These are phyloP conservation scores for Formica aserva DNA, from an alignment of 2,888 invertebrate genomes.

Conservation along the genomic window DNA sequence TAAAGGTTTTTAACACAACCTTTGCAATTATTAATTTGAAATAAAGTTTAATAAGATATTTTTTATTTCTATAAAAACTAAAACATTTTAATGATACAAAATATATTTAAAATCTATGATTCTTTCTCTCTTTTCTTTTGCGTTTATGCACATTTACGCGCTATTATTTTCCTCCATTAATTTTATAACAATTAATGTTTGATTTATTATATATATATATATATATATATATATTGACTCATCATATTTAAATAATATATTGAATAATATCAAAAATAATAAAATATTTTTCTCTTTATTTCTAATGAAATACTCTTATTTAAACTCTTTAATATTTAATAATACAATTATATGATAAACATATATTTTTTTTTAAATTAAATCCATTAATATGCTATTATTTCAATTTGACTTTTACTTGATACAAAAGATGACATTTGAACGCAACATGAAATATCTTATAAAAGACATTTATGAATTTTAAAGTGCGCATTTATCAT, in stretches of 20 bases:
- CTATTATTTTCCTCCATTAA: neutral
- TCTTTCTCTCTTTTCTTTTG: too few species aligned
- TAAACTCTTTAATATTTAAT: neutral
- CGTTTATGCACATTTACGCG: neutral
- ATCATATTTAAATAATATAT: neutral
- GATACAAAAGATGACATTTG: neutral
- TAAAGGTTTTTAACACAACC: neutral
- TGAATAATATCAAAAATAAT: neutral
- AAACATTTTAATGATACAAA: neutral
- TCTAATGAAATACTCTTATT: neutral
- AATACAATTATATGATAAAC: neutral
- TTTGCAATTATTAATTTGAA: neutral
- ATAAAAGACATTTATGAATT: constrained; percentile 1
- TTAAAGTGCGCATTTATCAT: neutral
- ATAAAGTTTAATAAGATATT: neutral
- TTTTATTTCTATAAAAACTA: neutral
- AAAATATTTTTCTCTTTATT: neutral
- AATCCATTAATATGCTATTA: neutral
- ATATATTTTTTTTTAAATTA: neutral
- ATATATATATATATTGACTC: neutral
- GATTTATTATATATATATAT: neutral
- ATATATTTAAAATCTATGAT: neutral
- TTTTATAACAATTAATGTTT: constrained; percentile 6
- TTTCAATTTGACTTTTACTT: neutral
- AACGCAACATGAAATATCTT: neutral